These are phyloP conservation scores for Bubo blakistoni DNA, from an alignment of 2,113 vertebrate genomes.

Conservation along the genomic window DNA sequence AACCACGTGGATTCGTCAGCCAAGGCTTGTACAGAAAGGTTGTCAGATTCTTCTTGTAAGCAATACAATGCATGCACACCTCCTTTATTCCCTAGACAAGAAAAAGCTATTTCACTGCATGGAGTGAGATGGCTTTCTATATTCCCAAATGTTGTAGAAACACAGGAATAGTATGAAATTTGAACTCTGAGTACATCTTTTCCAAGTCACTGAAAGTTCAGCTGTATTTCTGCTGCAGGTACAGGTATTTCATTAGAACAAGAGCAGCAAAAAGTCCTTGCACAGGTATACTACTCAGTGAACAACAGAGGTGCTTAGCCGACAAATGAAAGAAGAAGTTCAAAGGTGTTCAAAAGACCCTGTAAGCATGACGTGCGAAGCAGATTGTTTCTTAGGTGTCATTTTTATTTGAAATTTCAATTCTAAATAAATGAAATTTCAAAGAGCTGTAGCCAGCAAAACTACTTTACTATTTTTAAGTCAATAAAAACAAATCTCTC, in stretches of 20 bases:
- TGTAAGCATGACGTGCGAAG: background rate
- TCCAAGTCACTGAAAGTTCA: constrained; percentile 21
- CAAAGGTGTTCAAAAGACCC: background rate
- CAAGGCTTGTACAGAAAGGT: constrained; percentile 11
- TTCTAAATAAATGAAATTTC: background rate
- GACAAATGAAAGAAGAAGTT: background rate
- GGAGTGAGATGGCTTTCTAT: background rate
- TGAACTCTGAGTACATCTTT: constrained; percentile 10
- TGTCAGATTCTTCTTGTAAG: background rate
- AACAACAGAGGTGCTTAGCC: background rate
- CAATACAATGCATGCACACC: background rate
- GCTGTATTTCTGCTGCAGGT: background rate
- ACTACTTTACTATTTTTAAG: background rate
- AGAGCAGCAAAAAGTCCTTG: background rate
- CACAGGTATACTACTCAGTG: background rate
- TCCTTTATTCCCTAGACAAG: background rate
- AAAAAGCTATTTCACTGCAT: background rate
- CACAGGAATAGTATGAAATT: background rate
- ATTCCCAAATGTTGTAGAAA: constrained; percentile 2
- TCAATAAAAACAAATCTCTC: background rate
- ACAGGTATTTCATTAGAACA: constrained; percentile 1
- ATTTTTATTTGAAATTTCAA: background rate
- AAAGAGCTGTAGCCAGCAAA: background rate
- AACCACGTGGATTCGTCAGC: constrained; percentile 1
- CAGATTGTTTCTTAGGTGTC: background rate